Base-by-base conservation (phyloP, 2,113 vertebrate species). In the Charadrius vociferus region DNA sequence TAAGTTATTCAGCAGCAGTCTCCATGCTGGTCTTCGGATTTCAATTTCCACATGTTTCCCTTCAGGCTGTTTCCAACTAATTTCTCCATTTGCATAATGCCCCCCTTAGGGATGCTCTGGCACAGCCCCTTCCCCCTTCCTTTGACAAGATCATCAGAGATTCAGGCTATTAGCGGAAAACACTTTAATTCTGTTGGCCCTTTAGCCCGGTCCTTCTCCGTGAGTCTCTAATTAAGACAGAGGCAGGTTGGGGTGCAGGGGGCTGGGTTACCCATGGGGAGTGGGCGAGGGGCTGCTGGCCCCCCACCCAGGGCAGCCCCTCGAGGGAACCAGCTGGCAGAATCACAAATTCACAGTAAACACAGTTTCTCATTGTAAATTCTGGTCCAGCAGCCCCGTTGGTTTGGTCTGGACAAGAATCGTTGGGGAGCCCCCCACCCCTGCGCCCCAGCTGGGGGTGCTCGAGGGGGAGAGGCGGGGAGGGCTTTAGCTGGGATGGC, bases 61-160 rank as follows among this genome's bases (percentile, higher is more conserved):
- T 94, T 94, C 91, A 95, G 94, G 95, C 93, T 92, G 72, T 89
- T 97, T 95, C 97, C 87, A 92, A 43, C 91, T 97, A 95, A 97
- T 97, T 96, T 93, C 73, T 3, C 67, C 61, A 96, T 97, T 95
- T 96, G 92, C 93, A 90, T 95, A 97, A 97, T 82, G 18, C 39
- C 71, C 71, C 88, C 89, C 73, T 47, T 78, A 93, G 95, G 94
- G 95, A 95, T 87, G 59, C 66, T 92, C 78, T 81, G 55, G 72
- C 49, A 79, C 61, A 68, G 56, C 65, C 73, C 61, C 81, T 83
- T 73, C 59, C 62, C 26, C 50, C 67, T 11, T 37, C 14, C 30
- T 62, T 81, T 82, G 88, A 92, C 70, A 87, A 86, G 85, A 92
- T 89, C 66, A 83, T 85, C 83, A 89, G 77, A 94, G 83, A 95